Evolutionary conservation across 2,888 invertebrate genomes (phyloP).

Genomic region (Sinotaia quadrata): DNA sequence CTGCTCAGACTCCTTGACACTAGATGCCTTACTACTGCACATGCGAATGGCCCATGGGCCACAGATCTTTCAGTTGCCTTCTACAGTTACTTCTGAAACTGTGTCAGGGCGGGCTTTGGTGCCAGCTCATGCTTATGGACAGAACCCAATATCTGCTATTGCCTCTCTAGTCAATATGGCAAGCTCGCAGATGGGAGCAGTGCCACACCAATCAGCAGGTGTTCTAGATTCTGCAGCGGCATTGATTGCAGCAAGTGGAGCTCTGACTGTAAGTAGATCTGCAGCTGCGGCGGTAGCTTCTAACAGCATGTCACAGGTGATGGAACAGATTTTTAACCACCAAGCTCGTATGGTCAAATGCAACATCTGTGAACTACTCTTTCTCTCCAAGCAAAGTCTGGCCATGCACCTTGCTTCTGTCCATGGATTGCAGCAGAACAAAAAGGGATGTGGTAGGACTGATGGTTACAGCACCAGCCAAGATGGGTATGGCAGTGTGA

Average conservation of each 20-base stretch:
- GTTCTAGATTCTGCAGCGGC: neutral
- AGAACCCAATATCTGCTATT: conserved; percentile 15
- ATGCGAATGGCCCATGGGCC: conserved; percentile 23
- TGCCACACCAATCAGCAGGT: neutral
- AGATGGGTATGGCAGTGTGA: neutral
- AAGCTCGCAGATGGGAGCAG: neutral
- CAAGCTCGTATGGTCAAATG: conserved; percentile 6
- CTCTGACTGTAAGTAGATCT: neutral
- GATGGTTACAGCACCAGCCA: neutral
- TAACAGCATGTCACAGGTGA: neutral
- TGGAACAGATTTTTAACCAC: conserved; percentile 16
- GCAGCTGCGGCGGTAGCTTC: neutral
- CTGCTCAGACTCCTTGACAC: conserved; percentile 17
- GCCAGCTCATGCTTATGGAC: conserved; percentile 11
- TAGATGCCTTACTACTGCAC: conserved; percentile 28
- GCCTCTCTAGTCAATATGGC: conserved; percentile 24
- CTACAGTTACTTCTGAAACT: neutral
- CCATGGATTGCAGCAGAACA: neutral
- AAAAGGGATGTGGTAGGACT: neutral
- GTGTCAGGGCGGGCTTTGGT: conserved; percentile 13
- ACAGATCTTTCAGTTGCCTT: neutral
- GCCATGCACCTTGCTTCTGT: conserved; percentile 5
- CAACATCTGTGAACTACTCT: conserved; percentile 14
- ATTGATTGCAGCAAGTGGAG: neutral
- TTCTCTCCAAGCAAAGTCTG: conserved; percentile 22